Evolutionary conservation across 2,888 invertebrate species (phyloP), one percentile per base, ranked within the genome.

Genomic region (Apoda limacodes): DNA sequence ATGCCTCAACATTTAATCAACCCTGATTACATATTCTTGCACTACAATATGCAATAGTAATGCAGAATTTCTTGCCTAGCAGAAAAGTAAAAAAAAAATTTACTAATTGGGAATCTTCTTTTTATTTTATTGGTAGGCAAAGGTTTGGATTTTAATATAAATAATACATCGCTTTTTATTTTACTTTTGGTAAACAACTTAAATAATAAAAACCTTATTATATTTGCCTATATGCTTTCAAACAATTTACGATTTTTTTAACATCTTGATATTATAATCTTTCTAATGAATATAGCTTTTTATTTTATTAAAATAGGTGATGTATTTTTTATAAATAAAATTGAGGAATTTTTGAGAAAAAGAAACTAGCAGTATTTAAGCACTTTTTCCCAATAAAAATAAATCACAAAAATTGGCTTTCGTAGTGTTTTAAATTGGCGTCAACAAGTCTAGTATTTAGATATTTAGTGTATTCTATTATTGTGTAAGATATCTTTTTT

Each of bases 21-120:
- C 57, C 81, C 62, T 35, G 83, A 85, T 46, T 83, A 85, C 55
- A 80, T 85, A 43, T 76, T 78, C 60, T 48, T 80, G 52, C 72
- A 76, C 59, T 78, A 80, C 52, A 81, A 70, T 38, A 75, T 74
- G 74, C 66, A 78, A n/a, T n/a, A n/a, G n/a, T n/a, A n/a, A n/a
- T n/a, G n/a, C n/a, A n/a, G n/a, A n/a, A n/a, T n/a, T n/a, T n/a
- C n/a, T n/a, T n/a, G n/a, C n/a, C n/a, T n/a, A n/a, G n/a, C n/a
- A n/a, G n/a, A n/a, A n/a, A n/a, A n/a, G n/a, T n/a, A n/a, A n/a
- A n/a, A n/a, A n/a, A n/a, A n/a, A n/a, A n/a, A n/a, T n/a, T n/a
- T n/a, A n/a, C n/a, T n/a, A n/a, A n/a, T n/a, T n/a, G n/a, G n/a
- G n/a, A n/a, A n/a, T n/a, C n/a, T n/a, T n/a, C n/a, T n/a, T n/a